Evolutionary conservation across 2,797 vertebrate species (phyloP).

Genomic region (Rhinatrema bivittatum): DNA sequence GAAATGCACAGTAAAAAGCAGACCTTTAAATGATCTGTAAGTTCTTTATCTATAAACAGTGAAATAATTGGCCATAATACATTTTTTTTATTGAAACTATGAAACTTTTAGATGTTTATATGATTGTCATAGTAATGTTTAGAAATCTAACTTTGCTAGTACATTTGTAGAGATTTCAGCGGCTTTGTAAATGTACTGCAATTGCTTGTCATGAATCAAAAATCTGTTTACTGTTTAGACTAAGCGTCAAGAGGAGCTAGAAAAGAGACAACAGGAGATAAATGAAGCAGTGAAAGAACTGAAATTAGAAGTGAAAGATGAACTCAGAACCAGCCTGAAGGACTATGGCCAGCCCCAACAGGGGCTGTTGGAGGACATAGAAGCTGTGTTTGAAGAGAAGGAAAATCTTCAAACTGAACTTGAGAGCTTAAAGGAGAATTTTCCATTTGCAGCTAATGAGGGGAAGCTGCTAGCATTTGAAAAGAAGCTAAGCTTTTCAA

Average conservation of each 20-base stretch:
- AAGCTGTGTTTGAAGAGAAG: constrained; percentile 17
- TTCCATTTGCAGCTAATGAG: constrained; percentile 20
- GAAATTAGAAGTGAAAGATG: constrained; percentile 55
- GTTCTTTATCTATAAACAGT: no score
- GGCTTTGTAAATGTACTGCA: no score
- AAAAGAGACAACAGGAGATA: constrained; percentile 47
- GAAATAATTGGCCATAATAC: no score
- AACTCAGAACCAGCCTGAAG: constrained; percentile 45
- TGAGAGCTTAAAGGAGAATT: constrained; percentile 44
- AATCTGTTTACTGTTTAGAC: constrained; percentile 42
- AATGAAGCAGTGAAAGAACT: constrained; percentile 43
- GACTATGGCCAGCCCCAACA: constrained; percentile 37
- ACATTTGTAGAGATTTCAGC: no score
- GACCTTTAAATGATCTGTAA: no score
- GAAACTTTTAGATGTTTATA: no score
- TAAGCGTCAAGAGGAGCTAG: constrained; percentile 44
- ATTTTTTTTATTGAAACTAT: no score
- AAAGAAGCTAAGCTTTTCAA: constrained; percentile 38
- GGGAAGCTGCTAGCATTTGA: constrained; percentile 10
- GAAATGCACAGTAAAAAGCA: no score
- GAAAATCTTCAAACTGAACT: constrained; percentile 22
- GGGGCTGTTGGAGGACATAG: constrained; percentile 16
- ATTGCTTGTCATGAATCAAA: no score
- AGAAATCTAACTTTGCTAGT: no score
- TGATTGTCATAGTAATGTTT: no score